These are phyloP conservation scores for Vicugna pacos DNA, from an alignment of 2,113 vertebrate genomes.

Conservation along the genomic window DNA sequence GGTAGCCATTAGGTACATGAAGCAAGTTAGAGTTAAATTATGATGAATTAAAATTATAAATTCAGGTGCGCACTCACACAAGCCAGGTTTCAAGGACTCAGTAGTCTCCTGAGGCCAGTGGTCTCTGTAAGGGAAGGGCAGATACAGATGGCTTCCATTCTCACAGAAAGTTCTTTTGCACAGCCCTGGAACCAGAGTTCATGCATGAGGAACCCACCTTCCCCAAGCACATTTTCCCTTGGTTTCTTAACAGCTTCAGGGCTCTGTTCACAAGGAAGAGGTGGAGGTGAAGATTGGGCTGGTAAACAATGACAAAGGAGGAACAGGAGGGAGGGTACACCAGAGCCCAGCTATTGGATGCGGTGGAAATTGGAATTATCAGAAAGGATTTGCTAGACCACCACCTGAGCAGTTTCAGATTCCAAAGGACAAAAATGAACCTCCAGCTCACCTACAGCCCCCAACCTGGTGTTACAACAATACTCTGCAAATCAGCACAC, in stretches of 20 bases:
- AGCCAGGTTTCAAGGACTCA: neutral
- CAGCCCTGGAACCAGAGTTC: neutral
- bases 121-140: neutral
- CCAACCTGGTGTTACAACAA: neutral
- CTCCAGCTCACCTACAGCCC: neutral
- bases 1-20: neutral
- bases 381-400: neutral
- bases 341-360: neutral
- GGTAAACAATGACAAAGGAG: neutral
- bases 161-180: neutral
- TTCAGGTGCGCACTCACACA: neutral
- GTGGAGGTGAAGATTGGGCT: neutral
- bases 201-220: neutral
- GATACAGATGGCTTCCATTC: accelerated
- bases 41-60: neutral
- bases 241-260: neutral
- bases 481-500: neutral
- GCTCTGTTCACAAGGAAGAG: neutral
- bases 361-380: neutral
- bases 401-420: neutral
- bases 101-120: neutral
- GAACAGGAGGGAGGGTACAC: neutral
- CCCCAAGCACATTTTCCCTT: neutral
- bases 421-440: neutral
- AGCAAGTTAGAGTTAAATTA: neutral